Evolutionary conservation across 1,140 invertebrate genomes (phyloP), one percentile per base, ranked within the genome.

Genomic region (Epicauta chinensis): DNA sequence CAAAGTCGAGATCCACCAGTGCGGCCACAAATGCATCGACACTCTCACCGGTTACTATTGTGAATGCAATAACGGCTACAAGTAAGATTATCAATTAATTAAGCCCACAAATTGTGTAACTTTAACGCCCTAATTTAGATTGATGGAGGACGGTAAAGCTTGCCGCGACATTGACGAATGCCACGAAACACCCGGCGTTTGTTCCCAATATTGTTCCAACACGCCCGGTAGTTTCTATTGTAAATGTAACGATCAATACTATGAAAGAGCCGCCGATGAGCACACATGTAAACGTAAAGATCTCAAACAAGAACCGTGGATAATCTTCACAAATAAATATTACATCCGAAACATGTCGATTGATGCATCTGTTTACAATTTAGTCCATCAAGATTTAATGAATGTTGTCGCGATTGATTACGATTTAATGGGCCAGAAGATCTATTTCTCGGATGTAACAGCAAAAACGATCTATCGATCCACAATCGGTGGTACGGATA

Each of bases 261-360:
- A 97, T 66, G 87, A 93, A 62, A 77, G 91, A 30, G 83, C 86
- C 63, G 72, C 77, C 1, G 92, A 98, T 65, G 88, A 91, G 60
- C 84, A 87, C 30, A 91, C 87, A 0, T 97, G 94, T 68, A 97
- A 97, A 70, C 77, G 92, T 38, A 85, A 84, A 55, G 91, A 96
- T 57, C 77, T 77, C 30, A 84, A 81, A 2, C 10, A 9, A 3
- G 75, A 81, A 34, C 94, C 97, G 0, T 98, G 93, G 91, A 69
- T 99, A 11, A 80, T 99, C 36, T 97, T 98, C 65, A 95, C 93
- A 5, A 99, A 99, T 65, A 96, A 97, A 64, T 98, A 98, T 68
- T 99, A 99, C 67, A 84, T 98, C 2, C 78, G 96, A 44, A 97
- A 98, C 60, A 89, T 98, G 81, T 93, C 92, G 0, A 80, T 84